These are phyloP conservation scores for Eulemur coronatus DNA, from an alignment of 2,797 vertebrate species.

Conservation along the genomic window DNA sequence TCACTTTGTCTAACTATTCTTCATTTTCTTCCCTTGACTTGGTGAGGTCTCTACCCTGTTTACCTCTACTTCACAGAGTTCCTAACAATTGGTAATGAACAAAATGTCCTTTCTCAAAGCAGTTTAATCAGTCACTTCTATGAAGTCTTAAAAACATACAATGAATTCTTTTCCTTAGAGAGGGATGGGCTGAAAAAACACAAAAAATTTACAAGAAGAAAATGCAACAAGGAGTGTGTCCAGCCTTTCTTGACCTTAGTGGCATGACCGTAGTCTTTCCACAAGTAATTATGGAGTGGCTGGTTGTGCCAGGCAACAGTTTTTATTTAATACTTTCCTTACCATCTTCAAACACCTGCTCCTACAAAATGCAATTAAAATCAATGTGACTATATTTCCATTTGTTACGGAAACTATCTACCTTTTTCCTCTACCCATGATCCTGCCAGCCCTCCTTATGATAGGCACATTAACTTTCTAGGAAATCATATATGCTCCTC, in stretches of 20 bases:
- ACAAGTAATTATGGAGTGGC: not conserved
- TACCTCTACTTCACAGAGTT: not conserved
- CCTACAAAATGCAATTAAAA: not conserved
- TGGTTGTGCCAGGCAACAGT: not conserved
- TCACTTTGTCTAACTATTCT: not conserved
- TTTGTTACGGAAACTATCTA: not conserved
- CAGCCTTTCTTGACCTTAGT: not conserved
- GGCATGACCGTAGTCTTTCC: not conserved
- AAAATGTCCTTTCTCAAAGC: not conserved
- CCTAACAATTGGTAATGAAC: not conserved
- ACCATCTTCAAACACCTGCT: not conserved
- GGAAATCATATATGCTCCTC: not conserved
- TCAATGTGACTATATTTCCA: not conserved
- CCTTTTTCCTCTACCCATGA: not conserved
- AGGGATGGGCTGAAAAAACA: not conserved
- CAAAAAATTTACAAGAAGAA: not conserved
- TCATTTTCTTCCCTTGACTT: not conserved
- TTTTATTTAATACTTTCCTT: not conserved
- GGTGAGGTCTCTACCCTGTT: not conserved
- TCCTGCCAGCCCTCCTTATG: not conserved
- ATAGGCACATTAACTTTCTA: not conserved
- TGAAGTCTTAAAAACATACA: not conserved
- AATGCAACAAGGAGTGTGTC: not conserved
- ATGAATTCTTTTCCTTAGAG: not conserved
- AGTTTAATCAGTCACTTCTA: not conserved